These are phyloP conservation scores for Ursus arctos DNA, from an alignment of 2,113 vertebrate species.

Conservation along the genomic window DNA sequence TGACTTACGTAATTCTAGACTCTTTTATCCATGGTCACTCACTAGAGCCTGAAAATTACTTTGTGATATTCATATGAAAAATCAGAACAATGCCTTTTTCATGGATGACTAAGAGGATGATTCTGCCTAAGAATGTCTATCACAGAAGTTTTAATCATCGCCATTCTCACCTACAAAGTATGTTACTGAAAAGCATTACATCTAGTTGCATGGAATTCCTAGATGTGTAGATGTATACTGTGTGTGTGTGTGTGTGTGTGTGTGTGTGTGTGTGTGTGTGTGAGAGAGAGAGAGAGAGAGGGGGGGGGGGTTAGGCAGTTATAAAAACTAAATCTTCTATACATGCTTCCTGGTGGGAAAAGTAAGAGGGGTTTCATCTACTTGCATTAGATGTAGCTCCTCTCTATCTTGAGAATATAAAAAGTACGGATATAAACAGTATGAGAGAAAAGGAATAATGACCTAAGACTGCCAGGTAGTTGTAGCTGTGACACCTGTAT, in stretches of 20 bases:
- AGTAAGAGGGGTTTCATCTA: neutral
- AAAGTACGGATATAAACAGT: conserved; percentile 30
- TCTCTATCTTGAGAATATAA: conserved; percentile 25
- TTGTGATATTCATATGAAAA: neutral
- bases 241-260: no score
- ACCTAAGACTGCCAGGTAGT: neutral
- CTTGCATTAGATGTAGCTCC: neutral
- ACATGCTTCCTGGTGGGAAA: neutral
- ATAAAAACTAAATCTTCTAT: neutral
- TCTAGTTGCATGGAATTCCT: neutral
- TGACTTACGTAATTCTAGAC: neutral
- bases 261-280: no score
- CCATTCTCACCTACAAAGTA: neutral
- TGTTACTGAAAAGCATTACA: neutral
- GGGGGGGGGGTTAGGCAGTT: neutral
- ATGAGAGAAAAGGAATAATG: conserved; percentile 66
- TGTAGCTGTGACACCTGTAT: neutral
- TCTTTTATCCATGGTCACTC: neutral
- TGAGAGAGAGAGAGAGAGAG: neutral
- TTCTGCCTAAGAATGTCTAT: neutral
- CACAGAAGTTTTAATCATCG: neutral
- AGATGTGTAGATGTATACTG: neutral
- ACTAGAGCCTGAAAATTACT: neutral
- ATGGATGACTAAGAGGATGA: neutral
- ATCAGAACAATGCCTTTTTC: neutral